Evolutionary conservation across 2,113 vertebrate genomes (phyloP), one percentile per base, ranked within the genome.

Genomic region (Dromiciops gliroides): DNA sequence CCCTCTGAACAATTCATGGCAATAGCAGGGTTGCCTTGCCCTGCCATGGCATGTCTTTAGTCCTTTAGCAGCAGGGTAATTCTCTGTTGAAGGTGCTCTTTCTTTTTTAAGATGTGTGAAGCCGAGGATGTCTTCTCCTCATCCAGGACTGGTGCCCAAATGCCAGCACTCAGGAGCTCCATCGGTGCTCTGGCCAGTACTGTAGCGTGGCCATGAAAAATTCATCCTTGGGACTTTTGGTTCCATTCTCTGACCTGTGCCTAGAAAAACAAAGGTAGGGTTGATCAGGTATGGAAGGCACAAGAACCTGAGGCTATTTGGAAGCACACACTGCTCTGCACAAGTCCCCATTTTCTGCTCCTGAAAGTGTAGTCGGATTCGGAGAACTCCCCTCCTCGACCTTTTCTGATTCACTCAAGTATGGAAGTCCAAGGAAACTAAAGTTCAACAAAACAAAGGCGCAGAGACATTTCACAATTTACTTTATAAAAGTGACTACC

Each of bases 331-430:
- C 28, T 67, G 56, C 12, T n/a, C 26, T 75, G 37, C 14, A 25
- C 8, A 22, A 75, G 67, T n/a, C 67, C n/a, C 37, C 67, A 75
- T 75, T n/a, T 75, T 75, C 14, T 75, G 67, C 14, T n/a, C 37
- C 67, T n/a, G 16, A n/a, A n/a, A 28, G 0, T 31, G 28, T 10
- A 0, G 28, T n/a, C 0, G 37, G 67, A n/a, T 19, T 6, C n/a
- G 31, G 37, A 75, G 67, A 75, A 75, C n/a, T 7, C 10, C 28
- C 11, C 67, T 19, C 5, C 67, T 75, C 37, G n/a, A 4, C 12
- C 37, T 75, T 75, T 75, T 75, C 67, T 75, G 5, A n/a, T n/a
- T 75, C 37, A n/a, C 31, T n/a, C 37, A 75, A 75, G 67, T 75
- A 19, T 75, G 14, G 67, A n/a, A 75, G 14, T 75, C 37, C 37